A percentile compares a stretch with the other conserved stretches of the same genome.
phyloP scores from a whole-genome alignment of 2,113 vertebrate genomes.

The Sturnira hondurensis region DNA sequence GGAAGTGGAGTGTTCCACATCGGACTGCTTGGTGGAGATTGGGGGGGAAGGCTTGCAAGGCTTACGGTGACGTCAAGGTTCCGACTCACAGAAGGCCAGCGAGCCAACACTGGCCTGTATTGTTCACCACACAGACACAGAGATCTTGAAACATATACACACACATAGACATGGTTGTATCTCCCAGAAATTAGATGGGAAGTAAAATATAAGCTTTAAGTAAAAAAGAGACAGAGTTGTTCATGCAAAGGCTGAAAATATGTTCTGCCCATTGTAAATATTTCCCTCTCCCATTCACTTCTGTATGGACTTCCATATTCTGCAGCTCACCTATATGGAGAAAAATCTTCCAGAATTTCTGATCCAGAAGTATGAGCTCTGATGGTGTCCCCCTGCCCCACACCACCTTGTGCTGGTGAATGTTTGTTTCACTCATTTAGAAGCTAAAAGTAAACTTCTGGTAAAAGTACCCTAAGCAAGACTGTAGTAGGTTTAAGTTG shows the following conservation, averaged over 20 bases:
- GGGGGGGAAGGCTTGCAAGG: background rate
- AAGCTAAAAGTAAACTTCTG: background rate
- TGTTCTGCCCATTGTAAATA: background rate
- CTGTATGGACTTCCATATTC: rapidly evolving
- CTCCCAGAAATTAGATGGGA: background rate
- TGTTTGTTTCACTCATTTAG: rapidly evolving
- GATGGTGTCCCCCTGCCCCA: rapidly evolving
- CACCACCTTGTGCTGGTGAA: background rate
- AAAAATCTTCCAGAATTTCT: no score
- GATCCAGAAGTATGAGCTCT: rapidly evolving
- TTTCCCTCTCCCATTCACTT: background rate
- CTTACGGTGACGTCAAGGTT: background rate
- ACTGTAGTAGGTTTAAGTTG: background rate
- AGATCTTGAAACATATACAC: no score
- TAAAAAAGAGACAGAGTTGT: background rate
- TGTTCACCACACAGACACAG: background rate
- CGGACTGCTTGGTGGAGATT: rapidly evolving
- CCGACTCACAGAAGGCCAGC: background rate
- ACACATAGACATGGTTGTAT: background rate
- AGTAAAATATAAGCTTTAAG: background rate
- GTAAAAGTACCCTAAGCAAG: background rate
- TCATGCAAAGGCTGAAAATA: background rate
- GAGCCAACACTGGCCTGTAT: background rate
- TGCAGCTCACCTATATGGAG: no score
- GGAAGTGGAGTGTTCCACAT: background rate